Conservation (phyloP, 2,113 vertebrate species). For the Proterorhinus semilunaris region DNA sequence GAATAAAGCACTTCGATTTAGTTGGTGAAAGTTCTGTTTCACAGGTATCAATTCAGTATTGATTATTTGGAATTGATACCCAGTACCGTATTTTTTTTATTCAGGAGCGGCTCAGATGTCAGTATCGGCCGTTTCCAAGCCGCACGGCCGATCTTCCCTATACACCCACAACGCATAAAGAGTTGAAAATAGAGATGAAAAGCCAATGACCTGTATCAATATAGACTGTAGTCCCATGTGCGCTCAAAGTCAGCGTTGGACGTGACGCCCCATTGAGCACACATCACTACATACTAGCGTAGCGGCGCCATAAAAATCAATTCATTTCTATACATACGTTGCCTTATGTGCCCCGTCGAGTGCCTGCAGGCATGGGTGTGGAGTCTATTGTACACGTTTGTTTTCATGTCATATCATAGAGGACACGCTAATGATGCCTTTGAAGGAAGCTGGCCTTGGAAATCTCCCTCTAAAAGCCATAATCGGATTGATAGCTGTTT, state of each 20-base stretch:
- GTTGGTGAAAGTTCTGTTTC: too few species aligned
- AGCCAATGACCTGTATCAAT: neutral
- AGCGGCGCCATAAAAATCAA: neutral
- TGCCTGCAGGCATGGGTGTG: neutral
- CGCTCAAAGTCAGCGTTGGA: neutral
- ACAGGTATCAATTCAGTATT: too few species aligned
- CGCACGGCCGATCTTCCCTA: neutral
- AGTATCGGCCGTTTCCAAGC: too few species aligned
- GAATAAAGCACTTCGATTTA: too few species aligned
- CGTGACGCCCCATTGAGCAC: neutral
- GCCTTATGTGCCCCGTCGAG: neutral
- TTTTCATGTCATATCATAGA: conserved; percentile 39
- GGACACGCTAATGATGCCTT: conserved; percentile 54
- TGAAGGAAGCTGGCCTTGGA: conserved; percentile 58
- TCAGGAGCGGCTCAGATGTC: too few species aligned
- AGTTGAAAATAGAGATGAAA: neutral
- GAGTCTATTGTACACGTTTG: conserved; percentile 25
- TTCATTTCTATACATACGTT: neutral
- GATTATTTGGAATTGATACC: too few species aligned
- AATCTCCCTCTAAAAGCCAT: conserved; percentile 68
- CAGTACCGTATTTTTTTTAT: too few species aligned
- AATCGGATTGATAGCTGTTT: conserved; percentile 69
- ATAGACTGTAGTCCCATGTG: neutral
- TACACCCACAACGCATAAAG: neutral
- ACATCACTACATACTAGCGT: neutral